Evolutionary conservation across 2,888 invertebrate genomes (phyloP), one percentile per base, ranked within the genome.

Genomic region (Caenorhabditis zanzibari): DNA sequence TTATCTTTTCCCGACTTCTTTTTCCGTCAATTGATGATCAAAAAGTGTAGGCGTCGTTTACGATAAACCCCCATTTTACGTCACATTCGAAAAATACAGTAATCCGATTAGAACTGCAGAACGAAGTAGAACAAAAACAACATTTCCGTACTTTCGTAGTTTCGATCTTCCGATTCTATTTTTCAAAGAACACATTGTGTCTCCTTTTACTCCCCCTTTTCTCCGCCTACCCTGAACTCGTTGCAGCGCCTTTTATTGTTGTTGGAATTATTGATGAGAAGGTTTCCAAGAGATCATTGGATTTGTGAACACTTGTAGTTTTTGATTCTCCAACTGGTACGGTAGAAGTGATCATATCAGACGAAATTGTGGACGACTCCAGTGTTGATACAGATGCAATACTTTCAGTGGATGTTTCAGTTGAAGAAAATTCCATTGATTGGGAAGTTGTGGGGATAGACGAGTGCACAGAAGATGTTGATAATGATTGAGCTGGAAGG

Each of bases 161-260:
- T 66, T 52, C 41, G 66, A 66, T 66, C 49, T 66, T 52, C 35
- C 66, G 66, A 66, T 47, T 66, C 66, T 22, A 52, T 47, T 52
- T 49, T 66, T 49, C 66, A 66, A 66, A 66, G 66, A 66, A 66
- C 66, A 66, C 14, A 47, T 7, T 52, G 10, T 64, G 24, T 58
- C 32, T 58, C 28, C 24, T 22, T 16, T 44, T 38, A 4, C 44
- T 44, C 44, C 16, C 22, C 61, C 22, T 6, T 32, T 14, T 16
- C 44, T 44, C 44, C 47, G 47, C 47, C 47, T 64, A 64, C 66
- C 24, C 22, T 32, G 19, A 66, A n/a, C 49, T 35, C 14, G 26
- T 54, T 66, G 66, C 52, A 52, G 49, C 66, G 49, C n/a, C 47
- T 49, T 64, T 47, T 49, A 32, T 47, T 64, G 28, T 64, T 64